Evolutionary conservation across 2,797 vertebrate genomes (phyloP).

Genomic region (Falco berigora): DNA sequence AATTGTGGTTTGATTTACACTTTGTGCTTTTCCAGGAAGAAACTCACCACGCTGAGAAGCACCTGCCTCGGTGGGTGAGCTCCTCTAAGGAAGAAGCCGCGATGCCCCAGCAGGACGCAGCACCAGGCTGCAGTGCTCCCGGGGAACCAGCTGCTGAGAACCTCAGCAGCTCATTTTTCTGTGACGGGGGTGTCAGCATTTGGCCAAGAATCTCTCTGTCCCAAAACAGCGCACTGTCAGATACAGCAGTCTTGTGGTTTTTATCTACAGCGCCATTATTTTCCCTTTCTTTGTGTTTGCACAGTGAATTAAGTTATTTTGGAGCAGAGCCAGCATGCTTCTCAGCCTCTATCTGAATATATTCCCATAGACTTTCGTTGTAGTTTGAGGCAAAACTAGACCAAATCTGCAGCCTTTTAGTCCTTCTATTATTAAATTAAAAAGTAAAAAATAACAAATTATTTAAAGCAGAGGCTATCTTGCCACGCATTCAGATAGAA

Average conservation of each 20-base stretch:
- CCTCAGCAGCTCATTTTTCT: neutral
- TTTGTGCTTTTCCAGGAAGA: neutral
- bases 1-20: neutral
- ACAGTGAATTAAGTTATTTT: constrained; percentile 40
- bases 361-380: constrained; percentile 1
- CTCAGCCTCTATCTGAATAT: neutral
- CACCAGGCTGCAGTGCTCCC: neutral
- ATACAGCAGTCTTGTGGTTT: neutral
- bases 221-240: neutral
- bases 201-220: neutral
- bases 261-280: constrained; percentile 40
- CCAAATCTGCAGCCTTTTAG: neutral
- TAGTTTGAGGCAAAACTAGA: neutral
- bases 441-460: too few relatives aligned
- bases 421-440: neutral
- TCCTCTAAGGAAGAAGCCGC: neutral
- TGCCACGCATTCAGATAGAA: neutral
- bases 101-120: fast-evolving
- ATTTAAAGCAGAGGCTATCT: neutral
- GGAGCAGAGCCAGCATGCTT: constrained; percentile 12
- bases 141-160: neutral
- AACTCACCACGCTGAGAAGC: neutral
- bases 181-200: neutral
- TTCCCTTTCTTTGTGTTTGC: constrained; percentile 26
- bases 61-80: neutral